Evolutionary conservation across 2,888 invertebrate genomes (phyloP).

Genomic region (Cremastinae sp.): DNA sequence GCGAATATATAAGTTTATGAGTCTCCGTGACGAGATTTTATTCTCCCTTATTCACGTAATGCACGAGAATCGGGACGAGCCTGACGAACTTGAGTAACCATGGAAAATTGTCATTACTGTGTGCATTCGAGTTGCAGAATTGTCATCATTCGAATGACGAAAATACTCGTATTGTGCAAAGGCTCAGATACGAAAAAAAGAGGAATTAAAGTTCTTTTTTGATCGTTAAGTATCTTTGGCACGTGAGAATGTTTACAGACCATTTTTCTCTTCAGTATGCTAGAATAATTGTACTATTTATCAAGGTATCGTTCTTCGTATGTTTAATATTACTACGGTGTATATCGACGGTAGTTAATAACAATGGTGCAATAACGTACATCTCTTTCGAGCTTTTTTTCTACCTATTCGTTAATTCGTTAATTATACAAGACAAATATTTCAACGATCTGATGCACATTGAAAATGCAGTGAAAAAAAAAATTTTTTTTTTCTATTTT

Average conservation of each 20-base stretch:
- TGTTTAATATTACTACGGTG: constrained; percentile 33
- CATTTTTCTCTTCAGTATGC: constrained; percentile 76
- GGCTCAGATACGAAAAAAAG: constrained; percentile 66
- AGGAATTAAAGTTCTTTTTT: neutral
- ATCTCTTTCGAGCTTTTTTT: constrained; percentile 7
- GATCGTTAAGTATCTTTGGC: constrained; percentile 68
- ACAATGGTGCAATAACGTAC: constrained; percentile 51
- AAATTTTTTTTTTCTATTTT: too few species aligned
- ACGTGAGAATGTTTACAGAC: constrained; percentile 78
- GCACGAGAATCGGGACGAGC: constrained; percentile 21
- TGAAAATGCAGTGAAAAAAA: too few species aligned
- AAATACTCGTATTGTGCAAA: constrained; percentile 25
- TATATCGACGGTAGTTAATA: constrained; percentile 48
- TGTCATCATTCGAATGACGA: too few species aligned
- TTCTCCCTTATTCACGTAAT: constrained; percentile 14
- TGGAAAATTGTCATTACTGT: constrained; percentile 34
- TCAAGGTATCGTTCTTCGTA: neutral
- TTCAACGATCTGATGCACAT: too few species aligned
- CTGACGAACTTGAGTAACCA: constrained; percentile 46
- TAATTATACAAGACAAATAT: neutral
- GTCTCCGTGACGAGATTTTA: constrained; percentile 25
- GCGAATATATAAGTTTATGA: constrained; percentile 32
- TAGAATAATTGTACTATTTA: constrained; percentile 54
- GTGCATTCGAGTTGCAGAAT: too few species aligned
- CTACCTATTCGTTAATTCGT: neutral